Conservation (phyloP, 2,797 vertebrate genomes). For the Rhinella marina region DNA sequence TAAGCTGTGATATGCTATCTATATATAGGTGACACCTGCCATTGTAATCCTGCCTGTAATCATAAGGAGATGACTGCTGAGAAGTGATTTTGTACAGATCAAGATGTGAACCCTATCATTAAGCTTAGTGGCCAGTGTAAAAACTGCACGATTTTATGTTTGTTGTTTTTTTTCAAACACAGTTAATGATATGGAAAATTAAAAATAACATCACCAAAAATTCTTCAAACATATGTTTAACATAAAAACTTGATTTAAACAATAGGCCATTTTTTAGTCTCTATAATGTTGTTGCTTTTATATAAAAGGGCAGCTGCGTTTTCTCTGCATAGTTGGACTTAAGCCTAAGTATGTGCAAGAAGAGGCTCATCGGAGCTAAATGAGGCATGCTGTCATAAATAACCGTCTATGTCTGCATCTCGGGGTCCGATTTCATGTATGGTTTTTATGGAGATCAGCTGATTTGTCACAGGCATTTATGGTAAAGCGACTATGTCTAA, state of each 20-base stretch:
- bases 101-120: too few relatives aligned
- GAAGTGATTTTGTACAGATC: too few relatives aligned
- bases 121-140: too few relatives aligned
- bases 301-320: not conserved
- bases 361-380: slow-evolving; percentile 29
- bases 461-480: slow-evolving; percentile 20
- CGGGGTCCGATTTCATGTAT: not conserved
- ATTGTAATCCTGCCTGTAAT: too few relatives aligned
- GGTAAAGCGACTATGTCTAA: not conserved
- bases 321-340: not conserved
- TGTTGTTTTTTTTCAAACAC: too few relatives aligned
- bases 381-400: slow-evolving; percentile 39
- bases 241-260: not conserved
- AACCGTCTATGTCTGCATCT: slow-evolving; percentile 4
- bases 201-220: too few relatives aligned
- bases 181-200: too few relatives aligned
- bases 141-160: too few relatives aligned
- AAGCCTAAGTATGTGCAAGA: not conserved
- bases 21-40: too few relatives aligned
- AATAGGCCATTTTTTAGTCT: not conserved
- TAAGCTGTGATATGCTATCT: too few relatives aligned
- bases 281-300: not conserved
- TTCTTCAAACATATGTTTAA: too few relatives aligned
- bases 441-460: slow-evolving; percentile 6
- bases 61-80: too few relatives aligned